Base-by-base conservation (phyloP, 2,888 invertebrate genomes). In the Corbicula japonica region DNA sequence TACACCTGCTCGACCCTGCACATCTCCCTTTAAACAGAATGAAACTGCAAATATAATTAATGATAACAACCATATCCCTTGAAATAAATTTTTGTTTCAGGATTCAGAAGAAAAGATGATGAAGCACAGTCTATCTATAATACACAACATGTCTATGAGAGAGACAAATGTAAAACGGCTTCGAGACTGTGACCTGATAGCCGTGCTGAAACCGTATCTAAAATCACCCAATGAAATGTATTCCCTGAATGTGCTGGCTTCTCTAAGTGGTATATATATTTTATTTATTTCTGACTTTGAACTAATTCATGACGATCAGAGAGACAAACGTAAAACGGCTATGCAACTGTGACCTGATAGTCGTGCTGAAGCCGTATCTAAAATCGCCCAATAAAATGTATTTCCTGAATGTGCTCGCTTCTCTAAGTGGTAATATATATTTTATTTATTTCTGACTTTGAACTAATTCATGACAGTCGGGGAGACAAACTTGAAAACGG, bases 231-330 rank as follows among this genome's bases (percentile, higher is more conserved):
- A 48, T 8, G 81, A 84, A 15, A 81, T 76, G 62, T 44, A 65
- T 6, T 41, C 62, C 6, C 66, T 89, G 30, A 69, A 75, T 1
- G 76, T 80, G 15, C 61, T 89, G 6, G 80, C 85, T 1, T 80
- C 73, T 12, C 65, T 88, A 10, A 86, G 88, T n/a, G 82, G 70
- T 70, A 54, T 6, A n/a, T 28, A 18, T 28, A n/a, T 30, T 6
- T 54, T 30, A 3, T 2, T 4, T 1, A 18, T n/a, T n/a, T n/a
- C n/a, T n/a, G n/a, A n/a, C n/a, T n/a, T n/a, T n/a, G n/a, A n/a
- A n/a, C n/a, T n/a, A n/a, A n/a, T n/a, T n/a, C 26, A 44, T 79
- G 46, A 74, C 78, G 0, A 79, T 79, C 74, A 63, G 58, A 23
- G 70, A 73, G 10, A 18, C 56, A n/a, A 79, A 63, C 34, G 32